phyloP scores from a whole-genome alignment of 2,888 invertebrate genomes.

The Pandemis corylana region DNA sequence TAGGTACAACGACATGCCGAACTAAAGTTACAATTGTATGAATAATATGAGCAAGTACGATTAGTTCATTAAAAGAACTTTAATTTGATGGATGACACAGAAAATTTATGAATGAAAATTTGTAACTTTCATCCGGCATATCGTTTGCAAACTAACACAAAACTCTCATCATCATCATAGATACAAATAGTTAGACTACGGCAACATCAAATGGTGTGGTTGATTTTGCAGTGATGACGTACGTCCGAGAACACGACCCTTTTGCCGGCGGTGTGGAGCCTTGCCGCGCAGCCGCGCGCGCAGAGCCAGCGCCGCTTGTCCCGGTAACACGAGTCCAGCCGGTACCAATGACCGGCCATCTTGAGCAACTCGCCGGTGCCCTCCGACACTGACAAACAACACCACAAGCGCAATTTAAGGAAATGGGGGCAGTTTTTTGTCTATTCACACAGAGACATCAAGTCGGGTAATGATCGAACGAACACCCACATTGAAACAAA shows the following conservation, averaged over 20 bases:
- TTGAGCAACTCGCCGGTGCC: constrained; percentile 62
- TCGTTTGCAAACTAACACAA: not conserved
- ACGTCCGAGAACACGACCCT: constrained; percentile 71
- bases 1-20: too few species aligned
- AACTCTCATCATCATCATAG: not conserved
- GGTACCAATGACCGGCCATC: constrained; percentile 74
- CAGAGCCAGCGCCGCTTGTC: constrained; percentile 76
- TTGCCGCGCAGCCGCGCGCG: constrained; percentile 74
- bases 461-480: not conserved
- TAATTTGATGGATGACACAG: too few species aligned
- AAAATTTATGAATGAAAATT: not conserved
- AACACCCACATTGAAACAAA: not conserved
- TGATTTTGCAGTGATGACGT: constrained; percentile 65
- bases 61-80: too few species aligned
- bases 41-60: too few species aligned
- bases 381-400: constrained; percentile 47
- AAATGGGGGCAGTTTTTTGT: not conserved
- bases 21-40: too few species aligned
- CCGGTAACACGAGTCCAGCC: constrained; percentile 67
- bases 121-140: not conserved
- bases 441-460: not conserved
- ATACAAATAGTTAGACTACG: not conserved
- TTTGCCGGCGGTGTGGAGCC: constrained; percentile 75
- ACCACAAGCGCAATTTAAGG: constrained; percentile 20
- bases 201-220: constrained; percentile 61